These are phyloP conservation scores for Protobothrops flavoviridis DNA, from an alignment of 2,113 vertebrate species.

Conservation along the genomic window DNA sequence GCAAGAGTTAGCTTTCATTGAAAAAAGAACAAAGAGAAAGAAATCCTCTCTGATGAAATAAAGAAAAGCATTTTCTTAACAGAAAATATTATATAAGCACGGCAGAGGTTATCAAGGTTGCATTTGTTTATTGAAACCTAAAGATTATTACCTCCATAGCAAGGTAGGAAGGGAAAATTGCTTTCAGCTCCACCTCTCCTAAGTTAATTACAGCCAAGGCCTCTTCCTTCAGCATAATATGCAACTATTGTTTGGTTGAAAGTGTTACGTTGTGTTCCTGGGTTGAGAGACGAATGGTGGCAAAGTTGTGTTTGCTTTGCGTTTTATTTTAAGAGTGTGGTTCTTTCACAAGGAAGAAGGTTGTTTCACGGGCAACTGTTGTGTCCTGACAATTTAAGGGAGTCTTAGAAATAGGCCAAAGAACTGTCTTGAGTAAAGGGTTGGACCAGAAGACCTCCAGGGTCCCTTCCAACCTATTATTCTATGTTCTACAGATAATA, in stretches of 20 bases:
- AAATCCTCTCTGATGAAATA: background rate
- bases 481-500: background rate
- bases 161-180: background rate
- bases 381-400: background rate
- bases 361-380: background rate
- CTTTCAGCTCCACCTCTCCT: background rate
- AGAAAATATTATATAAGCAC: background rate
- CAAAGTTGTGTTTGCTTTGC: background rate
- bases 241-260: background rate
- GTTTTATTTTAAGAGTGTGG: background rate
- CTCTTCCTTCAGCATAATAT: background rate
- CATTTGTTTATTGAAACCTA: background rate
- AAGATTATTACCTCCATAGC: background rate
- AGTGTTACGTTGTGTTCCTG: background rate
- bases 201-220: background rate
- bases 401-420: background rate
- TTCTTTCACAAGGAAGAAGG: background rate
- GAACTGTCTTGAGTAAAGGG: background rate
- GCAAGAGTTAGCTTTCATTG: too few species aligned
- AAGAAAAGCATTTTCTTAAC: background rate
- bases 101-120: background rate
- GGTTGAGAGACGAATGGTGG: background rate
- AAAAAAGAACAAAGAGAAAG: background rate
- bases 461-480: background rate
- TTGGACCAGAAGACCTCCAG: background rate